phyloP scores from a whole-genome alignment of 2,113 vertebrate species.

The Scortum barcoo region DNA sequence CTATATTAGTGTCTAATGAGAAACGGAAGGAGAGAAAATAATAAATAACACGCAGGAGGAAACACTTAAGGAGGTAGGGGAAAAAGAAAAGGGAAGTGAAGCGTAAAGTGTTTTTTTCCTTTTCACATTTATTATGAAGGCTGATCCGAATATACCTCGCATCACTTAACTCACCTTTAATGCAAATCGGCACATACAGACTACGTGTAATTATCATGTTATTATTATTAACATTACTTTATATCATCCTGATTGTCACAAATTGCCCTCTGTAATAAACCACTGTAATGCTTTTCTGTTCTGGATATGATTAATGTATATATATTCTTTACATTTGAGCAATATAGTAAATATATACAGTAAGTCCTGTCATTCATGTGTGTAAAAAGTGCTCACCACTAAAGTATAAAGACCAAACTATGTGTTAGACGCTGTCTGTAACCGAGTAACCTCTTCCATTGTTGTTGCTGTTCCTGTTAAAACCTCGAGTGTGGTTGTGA shows the following conservation, averaged over 20 bases:
- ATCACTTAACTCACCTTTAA: constrained; percentile 1
- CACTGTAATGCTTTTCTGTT: background rate
- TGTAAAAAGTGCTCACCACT: background rate
- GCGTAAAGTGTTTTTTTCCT: background rate
- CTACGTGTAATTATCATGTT: constrained; percentile 15
- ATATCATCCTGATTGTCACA: background rate
- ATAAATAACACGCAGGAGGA: constrained; percentile 19
- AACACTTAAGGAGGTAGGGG: constrained; percentile 14
- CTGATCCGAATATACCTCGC: background rate
- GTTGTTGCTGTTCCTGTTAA: background rate
- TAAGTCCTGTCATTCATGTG: background rate
- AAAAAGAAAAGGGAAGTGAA: background rate
- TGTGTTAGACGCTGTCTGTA: background rate
- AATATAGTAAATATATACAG: background rate
- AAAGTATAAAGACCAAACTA: background rate
- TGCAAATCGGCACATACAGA: background rate
- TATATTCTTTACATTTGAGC: background rate
- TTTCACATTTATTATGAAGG: background rate
- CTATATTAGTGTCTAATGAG: constrained; percentile 39
- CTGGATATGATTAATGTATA: background rate
- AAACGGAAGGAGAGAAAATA: background rate
- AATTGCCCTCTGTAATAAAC: background rate
- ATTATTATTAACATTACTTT: background rate
- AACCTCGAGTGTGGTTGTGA: constrained; percentile 27
- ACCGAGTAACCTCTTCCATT: constrained; percentile 10